Conservation (phyloP, 53 echinoderm and acorn worm species). For the Henricia sp. region DNA sequence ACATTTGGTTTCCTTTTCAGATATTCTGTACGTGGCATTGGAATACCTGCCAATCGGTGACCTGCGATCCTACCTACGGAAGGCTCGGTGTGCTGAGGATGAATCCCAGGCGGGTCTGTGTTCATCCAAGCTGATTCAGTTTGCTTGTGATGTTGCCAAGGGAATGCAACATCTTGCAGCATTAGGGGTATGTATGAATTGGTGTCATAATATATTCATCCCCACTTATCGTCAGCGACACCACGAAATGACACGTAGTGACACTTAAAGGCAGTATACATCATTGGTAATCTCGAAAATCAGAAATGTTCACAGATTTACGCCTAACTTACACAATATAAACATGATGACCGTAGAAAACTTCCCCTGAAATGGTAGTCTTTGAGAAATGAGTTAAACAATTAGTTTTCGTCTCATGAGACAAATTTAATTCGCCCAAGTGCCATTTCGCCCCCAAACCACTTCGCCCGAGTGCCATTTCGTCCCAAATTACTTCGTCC, state of each 20-base stretch:
- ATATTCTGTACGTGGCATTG: constrained; percentile 39
- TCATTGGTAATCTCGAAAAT: neutral
- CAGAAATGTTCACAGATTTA: too few relatives aligned
- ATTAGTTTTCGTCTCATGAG: too few relatives aligned
- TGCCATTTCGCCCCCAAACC: too few relatives aligned
- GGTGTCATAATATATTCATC: neutral
- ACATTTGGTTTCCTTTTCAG: neutral
- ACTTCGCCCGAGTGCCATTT: too few relatives aligned
- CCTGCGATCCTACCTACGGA: constrained; percentile 54
- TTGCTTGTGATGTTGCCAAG: constrained; percentile 50
- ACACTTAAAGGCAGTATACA: neutral
- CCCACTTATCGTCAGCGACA: too few relatives aligned
- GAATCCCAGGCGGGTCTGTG: neutral
- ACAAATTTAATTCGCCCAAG: too few relatives aligned
- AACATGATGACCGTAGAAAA: too few relatives aligned
- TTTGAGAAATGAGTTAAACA: too few relatives aligned
- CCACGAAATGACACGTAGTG: too few relatives aligned
- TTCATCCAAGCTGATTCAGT: constrained; percentile 21
- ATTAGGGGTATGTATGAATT: constrained; percentile 29
- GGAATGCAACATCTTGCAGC: constrained; percentile 59
- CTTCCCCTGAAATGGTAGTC: too few relatives aligned
- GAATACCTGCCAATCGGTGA: constrained; percentile 61
- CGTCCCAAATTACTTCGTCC: too few relatives aligned
- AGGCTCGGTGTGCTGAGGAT: neutral
- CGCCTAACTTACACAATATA: too few relatives aligned